Conservation (phyloP, 2,888 invertebrate genomes). For the Pammene aurita region DNA sequence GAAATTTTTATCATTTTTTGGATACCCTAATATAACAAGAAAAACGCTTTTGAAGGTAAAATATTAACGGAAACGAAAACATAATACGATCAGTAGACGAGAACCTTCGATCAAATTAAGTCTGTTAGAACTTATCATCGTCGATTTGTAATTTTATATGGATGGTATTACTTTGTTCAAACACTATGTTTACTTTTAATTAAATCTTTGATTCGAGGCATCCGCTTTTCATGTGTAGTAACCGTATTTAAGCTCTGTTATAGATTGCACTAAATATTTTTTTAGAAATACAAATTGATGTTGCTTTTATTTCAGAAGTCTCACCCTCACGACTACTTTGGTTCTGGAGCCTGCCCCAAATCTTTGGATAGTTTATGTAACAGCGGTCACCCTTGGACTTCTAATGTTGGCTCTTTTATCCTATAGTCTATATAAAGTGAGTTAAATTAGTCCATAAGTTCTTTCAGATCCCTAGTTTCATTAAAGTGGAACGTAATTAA, state of each 20-base stretch:
- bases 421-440: conserved; percentile 3
- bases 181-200: not conserved
- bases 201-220: not conserved
- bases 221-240: too few species aligned
- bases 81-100: not conserved
- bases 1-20: too few species aligned
- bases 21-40: too few species aligned
- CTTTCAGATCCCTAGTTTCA: too few species aligned
- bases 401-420: not conserved
- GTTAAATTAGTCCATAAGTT: not conserved
- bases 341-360: not conserved
- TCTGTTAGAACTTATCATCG: not conserved
- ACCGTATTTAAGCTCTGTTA: too few species aligned
- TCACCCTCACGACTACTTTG: not conserved
- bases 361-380: not conserved
- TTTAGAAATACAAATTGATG: not conserved
- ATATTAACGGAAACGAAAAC: too few species aligned
- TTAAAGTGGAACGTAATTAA: too few species aligned
- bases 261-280: not conserved
- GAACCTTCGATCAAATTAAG: not conserved
- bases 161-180: not conserved
- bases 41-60: too few species aligned
- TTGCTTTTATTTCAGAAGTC: not conserved
- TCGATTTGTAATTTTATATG: not conserved
- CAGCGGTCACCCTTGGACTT: not conserved